Conservation (phyloP, 2,888 invertebrate genomes). For the Amorpha juglandis region DNA sequence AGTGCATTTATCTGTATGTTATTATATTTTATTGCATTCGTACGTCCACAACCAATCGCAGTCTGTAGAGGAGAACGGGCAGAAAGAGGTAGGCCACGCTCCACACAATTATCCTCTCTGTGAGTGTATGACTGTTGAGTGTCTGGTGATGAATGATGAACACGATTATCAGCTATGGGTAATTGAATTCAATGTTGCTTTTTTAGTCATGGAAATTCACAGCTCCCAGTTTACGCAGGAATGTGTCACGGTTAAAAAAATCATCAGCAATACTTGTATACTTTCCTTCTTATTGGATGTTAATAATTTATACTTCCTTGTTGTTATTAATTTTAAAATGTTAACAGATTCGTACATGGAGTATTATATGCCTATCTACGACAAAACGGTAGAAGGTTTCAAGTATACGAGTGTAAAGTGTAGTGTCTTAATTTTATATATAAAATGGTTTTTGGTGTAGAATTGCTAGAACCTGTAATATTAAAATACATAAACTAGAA, state of each 20-base stretch:
- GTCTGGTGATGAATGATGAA: conserved; percentile 46
- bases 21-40: conserved; percentile 84
- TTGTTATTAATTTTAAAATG: conserved; percentile 53
- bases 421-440: conserved; percentile 63
- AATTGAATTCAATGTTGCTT: neutral
- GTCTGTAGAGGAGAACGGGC: conserved; percentile 84
- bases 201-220: neutral
- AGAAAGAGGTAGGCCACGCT: conserved; percentile 81
- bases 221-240: neutral
- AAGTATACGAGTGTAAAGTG: conserved; percentile 61
- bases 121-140: conserved; percentile 58
- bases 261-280: neutral
- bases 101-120: conserved; percentile 59
- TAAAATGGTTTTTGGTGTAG: conserved; percentile 64
- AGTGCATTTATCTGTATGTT: conserved; percentile 83
- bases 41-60: conserved; percentile 84
- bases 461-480: conserved; percentile 80
- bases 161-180: neutral
- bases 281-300: neutral
- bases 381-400: conserved; percentile 75
- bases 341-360: conserved; percentile 78
- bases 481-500: conserved; percentile 69
- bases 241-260: neutral
- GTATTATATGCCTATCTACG: conserved; percentile 68
- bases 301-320: conserved; percentile 31